phyloP scores from a whole-genome alignment of 1,140 invertebrate genomes.

The Drosophila dunni region DNA sequence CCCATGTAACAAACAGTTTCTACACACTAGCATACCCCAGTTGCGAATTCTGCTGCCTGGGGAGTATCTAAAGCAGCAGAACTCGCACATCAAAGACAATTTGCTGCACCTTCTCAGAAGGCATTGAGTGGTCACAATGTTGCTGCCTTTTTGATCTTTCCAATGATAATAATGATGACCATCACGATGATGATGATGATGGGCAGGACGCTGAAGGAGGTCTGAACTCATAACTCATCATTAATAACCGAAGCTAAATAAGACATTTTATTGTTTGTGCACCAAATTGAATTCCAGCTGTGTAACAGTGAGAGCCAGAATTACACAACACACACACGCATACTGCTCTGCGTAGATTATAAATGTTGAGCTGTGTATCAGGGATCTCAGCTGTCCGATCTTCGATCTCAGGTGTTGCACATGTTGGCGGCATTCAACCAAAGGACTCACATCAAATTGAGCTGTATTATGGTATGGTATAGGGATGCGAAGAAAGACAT shows the following conservation, averaged over 20 bases:
- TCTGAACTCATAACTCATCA: conserved; percentile 81
- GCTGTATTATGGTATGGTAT: conserved; percentile 14
- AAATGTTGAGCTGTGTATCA: neutral
- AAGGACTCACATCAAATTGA: conserved; percentile 53
- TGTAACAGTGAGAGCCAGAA: conserved; percentile 25
- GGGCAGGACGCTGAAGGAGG: conserved; percentile 59
- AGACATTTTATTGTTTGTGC: conserved; percentile 77
- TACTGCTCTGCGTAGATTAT: conserved; percentile 37
- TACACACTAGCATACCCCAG: neutral
- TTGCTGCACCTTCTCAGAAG: conserved; percentile 62
- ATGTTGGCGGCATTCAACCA: conserved; percentile 42
- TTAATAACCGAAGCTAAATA: conserved; percentile 82
- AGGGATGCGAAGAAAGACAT: conserved; percentile 55
- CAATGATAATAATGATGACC: conserved; percentile 10
- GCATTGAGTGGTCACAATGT: conserved; percentile 45
- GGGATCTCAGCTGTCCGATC: no score
- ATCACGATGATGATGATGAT: conserved; percentile 48
- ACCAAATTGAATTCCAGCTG: conserved; percentile 79
- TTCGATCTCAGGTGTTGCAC: conserved; percentile 47
- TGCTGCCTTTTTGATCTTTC: conserved; percentile 2
- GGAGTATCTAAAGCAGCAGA: neutral
- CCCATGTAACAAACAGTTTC: neutral
- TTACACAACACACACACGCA: conserved; percentile 12
- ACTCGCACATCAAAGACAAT: conserved; percentile 29
- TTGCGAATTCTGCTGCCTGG: neutral